Base-by-base conservation (phyloP, 2,888 invertebrate genomes). In the Acleris holmiana region DNA sequence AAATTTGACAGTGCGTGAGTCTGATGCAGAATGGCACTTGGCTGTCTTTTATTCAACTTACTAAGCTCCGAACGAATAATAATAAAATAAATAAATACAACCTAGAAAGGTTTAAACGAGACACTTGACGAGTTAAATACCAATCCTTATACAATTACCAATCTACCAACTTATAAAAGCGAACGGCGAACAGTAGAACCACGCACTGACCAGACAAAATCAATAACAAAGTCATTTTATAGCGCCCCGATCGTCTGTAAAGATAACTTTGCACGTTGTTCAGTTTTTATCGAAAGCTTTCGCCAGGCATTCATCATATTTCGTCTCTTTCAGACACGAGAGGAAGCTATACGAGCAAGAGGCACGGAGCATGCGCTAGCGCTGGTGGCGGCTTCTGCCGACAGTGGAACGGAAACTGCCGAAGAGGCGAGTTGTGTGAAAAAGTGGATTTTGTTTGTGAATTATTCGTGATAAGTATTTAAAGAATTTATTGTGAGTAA, bases 241-340 rank as follows among this genome's bases (percentile, higher is more conserved):
- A 44, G 59, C 41, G 59, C 47, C 48, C 25, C 58, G 53, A 59
- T 64, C 29, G 47, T 25, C 64, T 19, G 59, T 47, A 64, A 47
- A 15, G 17, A 17, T 49, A 64, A 64, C 48, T 54, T 64, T 13
- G 64, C 40, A 21, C 8, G 23, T 59, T 54, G 64, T 64, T 59
- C 64, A 64, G 66, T 55, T 73, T 70, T 69, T 66, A 67, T 66
- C 65, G 63, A 78, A 75, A 80, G 79, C 80, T 80, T 80, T 81
- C 80, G 78, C 76, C 71, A 75, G 69, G 74, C 75, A 80, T 80
- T 76, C 76, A 81, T 79, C 80, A 79, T 79, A 73, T 41, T 67
- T 70, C 73, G 60, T 77, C 71, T 77, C 71, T 76, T 72, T 70
- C 78, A 79, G 79, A 60, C 66, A 44, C 41, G 51, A 55, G 41